Base-by-base conservation (phyloP, 92 coral and sea anemone species). In the Virgularia gustaviana region DNA sequence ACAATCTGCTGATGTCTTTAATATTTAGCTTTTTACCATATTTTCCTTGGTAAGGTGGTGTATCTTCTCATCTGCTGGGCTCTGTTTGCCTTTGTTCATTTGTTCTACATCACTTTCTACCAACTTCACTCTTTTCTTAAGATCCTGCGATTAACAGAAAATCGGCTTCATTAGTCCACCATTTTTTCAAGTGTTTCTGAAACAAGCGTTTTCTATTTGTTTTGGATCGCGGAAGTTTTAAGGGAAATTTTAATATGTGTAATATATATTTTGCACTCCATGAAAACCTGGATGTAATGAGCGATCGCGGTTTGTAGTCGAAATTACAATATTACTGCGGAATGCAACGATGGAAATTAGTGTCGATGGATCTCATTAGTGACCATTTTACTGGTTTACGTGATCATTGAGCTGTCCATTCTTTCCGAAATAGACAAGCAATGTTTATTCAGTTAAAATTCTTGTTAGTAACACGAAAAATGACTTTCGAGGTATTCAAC, bases 21-120 rank as follows among this genome's bases (percentile, higher is more conserved):
- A 24, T 5, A 29, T 13, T 32, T 9, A 39, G 30, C 16, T 68
- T 32, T 45, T 49, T 34, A 68, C 75, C 75, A 68, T 35, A 13
- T 68, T 68, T 38, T 68, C 75, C 9, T 68, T 49, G 2, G 75
- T 49, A 20, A 68, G 60, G 23, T 47, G 39, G 24, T 68, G 75
- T 37, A 68, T 68, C 24, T 68, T 68, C 39, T 87, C 79, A 28
- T 84, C 88, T 41, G 84, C 77, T 37, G 88, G 92, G 36, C 65
- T 33, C 49, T 66, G 70, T 77, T 66, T 84, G 53, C 79, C 85
- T 27, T 81, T 83, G 36, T 80, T 87, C 29, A 87, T 44, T 62
- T 83, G 71, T 62, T 87, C 86, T 25, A 87, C 73, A 76, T 87
- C 88, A 41, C 75, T 63, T 47, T 79, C 83, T 57, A 87, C 73